These are phyloP conservation scores for Iphiclides podalirius DNA, from an alignment of 2,888 invertebrate species.

Conservation along the genomic window DNA sequence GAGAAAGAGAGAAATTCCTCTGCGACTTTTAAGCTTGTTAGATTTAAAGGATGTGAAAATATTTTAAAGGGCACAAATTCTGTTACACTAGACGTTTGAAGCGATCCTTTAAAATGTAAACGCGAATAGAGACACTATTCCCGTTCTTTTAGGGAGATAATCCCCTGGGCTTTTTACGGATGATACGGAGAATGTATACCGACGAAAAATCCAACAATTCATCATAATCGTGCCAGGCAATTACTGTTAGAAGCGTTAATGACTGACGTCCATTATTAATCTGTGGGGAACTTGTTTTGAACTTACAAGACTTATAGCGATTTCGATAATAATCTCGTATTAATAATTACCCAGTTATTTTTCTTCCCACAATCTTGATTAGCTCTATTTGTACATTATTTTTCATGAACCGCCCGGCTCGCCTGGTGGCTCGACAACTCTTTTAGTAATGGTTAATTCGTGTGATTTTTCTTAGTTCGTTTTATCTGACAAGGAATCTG, in stretches of 20 bases:
- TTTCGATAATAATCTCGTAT: constrained; percentile 77
- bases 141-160: constrained; percentile 51
- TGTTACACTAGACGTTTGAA: constrained; percentile 1
- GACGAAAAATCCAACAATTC: constrained; percentile 71
- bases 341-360: constrained; percentile 75
- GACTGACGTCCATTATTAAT: constrained; percentile 72
- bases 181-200: constrained; percentile 58
- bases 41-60: constrained; percentile 21
- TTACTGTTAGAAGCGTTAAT: constrained; percentile 77
- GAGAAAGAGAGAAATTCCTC: constrained; percentile 13
- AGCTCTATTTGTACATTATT: constrained; percentile 70
- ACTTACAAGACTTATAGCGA: constrained; percentile 66
- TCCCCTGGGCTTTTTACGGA: constrained; percentile 62
- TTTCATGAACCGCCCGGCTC: constrained; percentile 62
- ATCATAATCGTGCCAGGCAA: constrained; percentile 75
- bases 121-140: constrained; percentile 23
- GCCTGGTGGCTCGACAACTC: constrained; percentile 69
- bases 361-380: constrained; percentile 73
- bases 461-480: constrained; percentile 60
- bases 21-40: constrained; percentile 25
- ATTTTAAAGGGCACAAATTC: constrained; percentile 9
- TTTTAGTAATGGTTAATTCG: constrained; percentile 63
- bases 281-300: constrained; percentile 69
- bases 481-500: constrained; percentile 52
- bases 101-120: not conserved